A percentile compares a stretch with the other conserved stretches of the same genome.
Evolutionary conservation across 1,140 invertebrate genomes (phyloP).

Genomic region (Microplitis mediator): DNA sequence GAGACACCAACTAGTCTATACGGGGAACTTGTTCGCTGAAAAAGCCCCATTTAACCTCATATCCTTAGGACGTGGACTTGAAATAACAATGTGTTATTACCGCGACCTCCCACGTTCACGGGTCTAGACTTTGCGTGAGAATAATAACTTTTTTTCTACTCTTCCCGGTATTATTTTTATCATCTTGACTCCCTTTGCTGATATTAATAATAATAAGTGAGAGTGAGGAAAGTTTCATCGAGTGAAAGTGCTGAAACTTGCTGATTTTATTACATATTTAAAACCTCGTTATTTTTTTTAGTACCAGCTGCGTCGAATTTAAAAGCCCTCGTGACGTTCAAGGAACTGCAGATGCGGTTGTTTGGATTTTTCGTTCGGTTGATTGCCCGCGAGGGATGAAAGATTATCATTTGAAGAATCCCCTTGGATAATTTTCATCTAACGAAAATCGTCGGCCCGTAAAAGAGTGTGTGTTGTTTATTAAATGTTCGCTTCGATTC

Average conservation of each 20-base stretch:
- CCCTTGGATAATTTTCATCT: slow-evolving; percentile 35
- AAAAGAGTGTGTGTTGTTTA: not conserved
- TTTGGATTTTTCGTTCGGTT: slow-evolving; percentile 45
- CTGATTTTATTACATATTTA: not conserved
- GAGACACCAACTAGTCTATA: slow-evolving; percentile 27
- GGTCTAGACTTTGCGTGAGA: not conserved
- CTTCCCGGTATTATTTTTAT: not conserved
- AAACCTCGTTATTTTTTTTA: not conserved
- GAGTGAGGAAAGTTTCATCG: not conserved
- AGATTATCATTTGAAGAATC: slow-evolving; percentile 29
- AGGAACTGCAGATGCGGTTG: slow-evolving; percentile 41
- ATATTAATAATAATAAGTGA: not conserved
- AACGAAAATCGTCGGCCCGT: slow-evolving; percentile 4
- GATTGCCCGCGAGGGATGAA: slow-evolving; percentile 39
- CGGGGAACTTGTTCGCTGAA: slow-evolving; percentile 41
- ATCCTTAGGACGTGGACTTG: slow-evolving; percentile 38
- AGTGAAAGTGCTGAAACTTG: slow-evolving; percentile 10
- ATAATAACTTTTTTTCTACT: not conserved
- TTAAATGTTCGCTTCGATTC: not conserved
- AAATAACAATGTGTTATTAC: slow-evolving; percentile 48
- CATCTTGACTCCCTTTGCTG: no score
- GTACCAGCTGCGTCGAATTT: slow-evolving; percentile 31
- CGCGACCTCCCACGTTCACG: slow-evolving; percentile 33
- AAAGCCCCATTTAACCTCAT: slow-evolving; percentile 44
- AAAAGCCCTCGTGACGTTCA: slow-evolving; percentile 28